Evolutionary conservation across 2,797 vertebrate species (phyloP), one percentile per base, ranked within the genome.

Genomic region (Hafferia zeledoni): DNA sequence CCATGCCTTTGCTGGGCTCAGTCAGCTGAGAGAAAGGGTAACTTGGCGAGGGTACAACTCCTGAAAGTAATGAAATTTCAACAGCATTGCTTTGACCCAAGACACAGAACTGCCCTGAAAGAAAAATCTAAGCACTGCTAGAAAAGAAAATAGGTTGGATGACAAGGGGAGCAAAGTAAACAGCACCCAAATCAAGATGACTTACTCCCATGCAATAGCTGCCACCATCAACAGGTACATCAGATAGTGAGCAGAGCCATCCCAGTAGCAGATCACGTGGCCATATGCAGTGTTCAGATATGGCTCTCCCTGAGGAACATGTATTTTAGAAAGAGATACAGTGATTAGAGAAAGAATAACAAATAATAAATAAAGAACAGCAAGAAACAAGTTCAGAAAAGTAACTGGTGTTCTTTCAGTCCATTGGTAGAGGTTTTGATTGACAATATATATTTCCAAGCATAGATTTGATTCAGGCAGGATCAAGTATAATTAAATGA

Each of bases 171-270:
- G 64, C 8, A 24, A 60, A 35, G 59, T 2, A 37, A 70, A 44
- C 1, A 33, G 22, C 13, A 30, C 13, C 10, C 35, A 44, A 33
- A 11, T 27, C 3, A 17, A 53, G 85, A 24, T 18, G 2, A 97
- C 98, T 98, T 98, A 99, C 99, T 99, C 99, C 99, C 99, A 99
- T 1, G 99, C 99, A 27, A 99, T 99, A 6, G 99, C 99, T 59
- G 99, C 98, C 88, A 99, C 98, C 98, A 99, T 99, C 93, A 99
- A 95, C 89, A 99, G 98, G 95, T 99, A 99, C 98, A 99, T 99
- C 90, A 99, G 98, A 88, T 99, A 99, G 93, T 99, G 99, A 27
- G 97, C 98, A 1, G 99, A 99, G 86, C 99, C 99, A 31, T 99
- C 99, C 99, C 99, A 99, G 39, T 99, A 99, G 93, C 98, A 99